Evolutionary conservation across 2,888 invertebrate species (phyloP), one percentile per base, ranked within the genome.

Genomic region (Notocelia uddmanniana): DNA sequence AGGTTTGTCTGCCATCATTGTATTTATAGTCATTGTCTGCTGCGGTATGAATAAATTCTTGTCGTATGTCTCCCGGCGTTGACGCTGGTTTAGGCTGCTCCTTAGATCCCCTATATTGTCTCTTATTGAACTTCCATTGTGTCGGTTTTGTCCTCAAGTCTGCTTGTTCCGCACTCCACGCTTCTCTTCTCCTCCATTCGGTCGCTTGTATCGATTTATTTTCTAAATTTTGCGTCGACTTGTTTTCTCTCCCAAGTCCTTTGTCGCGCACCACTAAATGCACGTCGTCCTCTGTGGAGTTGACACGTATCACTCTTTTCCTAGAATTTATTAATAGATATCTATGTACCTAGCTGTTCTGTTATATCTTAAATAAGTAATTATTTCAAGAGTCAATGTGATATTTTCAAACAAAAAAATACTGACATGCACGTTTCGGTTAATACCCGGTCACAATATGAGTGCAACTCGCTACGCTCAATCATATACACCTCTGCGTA

Each of bases 81-180:
- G 93, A 93, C 73, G 92, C 89, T 50, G 93, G 90, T 80, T 94
- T 93, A 68, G 93, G 88, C 76, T 89, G 93, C 75, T 94, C 94
- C 83, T 92, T 94, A 62, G 91, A 92, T 81, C 64, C 64, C 54
- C 88, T 89, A 78, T 90, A 91, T 78, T 95, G 95, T 79, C 96
- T 94, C 77, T 96, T 95, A 87, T 96, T 96, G 85, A 96, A 96
- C 82, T 96, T 96, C 96, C 96, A 96, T 80, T 96, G 95, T 68
- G 95, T 95, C 78, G 96, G 95, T 84, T 95, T 95, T 79, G 95
- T 95, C 88, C 95, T 94, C 85, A 95, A 92, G 90, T 95, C 95
- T 83, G 94, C 90, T 82, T 95, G 95, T 87, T 97, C 97, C 52
- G 97, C 97, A 82, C 97, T 97, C 97, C 97, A 98, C 37, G 97